Percentiles rank a stretch among this genome's conserved stretches.
phyloP scores from a whole-genome alignment of 2,888 invertebrate species.

The Meloe dianella region DNA sequence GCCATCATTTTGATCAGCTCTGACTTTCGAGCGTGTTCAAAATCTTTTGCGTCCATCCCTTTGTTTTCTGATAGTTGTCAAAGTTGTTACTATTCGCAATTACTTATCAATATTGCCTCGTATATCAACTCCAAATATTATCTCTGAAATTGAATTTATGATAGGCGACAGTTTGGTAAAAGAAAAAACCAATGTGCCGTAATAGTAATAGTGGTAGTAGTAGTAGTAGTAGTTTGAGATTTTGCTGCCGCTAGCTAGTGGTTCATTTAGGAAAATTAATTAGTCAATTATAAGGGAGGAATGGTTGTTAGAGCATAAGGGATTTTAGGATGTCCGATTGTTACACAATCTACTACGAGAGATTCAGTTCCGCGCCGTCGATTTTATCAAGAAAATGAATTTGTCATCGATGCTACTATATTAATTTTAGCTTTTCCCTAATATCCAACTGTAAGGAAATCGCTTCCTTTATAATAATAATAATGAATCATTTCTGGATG shows the following conservation, averaged over 20 bases:
- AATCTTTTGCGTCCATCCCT: too few relatives aligned
- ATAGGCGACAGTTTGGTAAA: slow-evolving; percentile 41
- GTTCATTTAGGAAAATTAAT: slow-evolving; percentile 58
- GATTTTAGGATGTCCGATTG: slow-evolving; percentile 4
- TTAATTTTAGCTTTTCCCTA: slow-evolving; percentile 42
- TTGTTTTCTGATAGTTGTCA: too few relatives aligned
- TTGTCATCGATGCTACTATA: slow-evolving; percentile 51
- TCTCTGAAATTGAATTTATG: slow-evolving; percentile 43
- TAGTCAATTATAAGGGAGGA: slow-evolving; percentile 57
- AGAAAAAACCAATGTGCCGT: slow-evolving; percentile 44
- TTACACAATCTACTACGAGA: slow-evolving; percentile 39
- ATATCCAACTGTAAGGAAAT: too few relatives aligned
- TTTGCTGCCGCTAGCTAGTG: slow-evolving; percentile 48
- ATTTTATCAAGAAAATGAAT: slow-evolving; percentile 51
- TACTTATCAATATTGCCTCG: too few relatives aligned
- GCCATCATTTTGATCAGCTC: too few relatives aligned
- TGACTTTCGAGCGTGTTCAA: too few relatives aligned
- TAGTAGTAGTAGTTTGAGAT: slow-evolving; percentile 39
- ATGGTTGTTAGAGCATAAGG: slow-evolving; percentile 43
- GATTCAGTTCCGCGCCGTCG: slow-evolving; percentile 49
- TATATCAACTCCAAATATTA: background rate
- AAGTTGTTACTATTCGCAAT: too few relatives aligned
- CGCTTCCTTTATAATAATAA: too few relatives aligned
- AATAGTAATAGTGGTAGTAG: slow-evolving; percentile 33
- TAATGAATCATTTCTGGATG: background rate